phyloP scores from a whole-genome alignment of 1,140 invertebrate species.

The Capitella teleta region DNA sequence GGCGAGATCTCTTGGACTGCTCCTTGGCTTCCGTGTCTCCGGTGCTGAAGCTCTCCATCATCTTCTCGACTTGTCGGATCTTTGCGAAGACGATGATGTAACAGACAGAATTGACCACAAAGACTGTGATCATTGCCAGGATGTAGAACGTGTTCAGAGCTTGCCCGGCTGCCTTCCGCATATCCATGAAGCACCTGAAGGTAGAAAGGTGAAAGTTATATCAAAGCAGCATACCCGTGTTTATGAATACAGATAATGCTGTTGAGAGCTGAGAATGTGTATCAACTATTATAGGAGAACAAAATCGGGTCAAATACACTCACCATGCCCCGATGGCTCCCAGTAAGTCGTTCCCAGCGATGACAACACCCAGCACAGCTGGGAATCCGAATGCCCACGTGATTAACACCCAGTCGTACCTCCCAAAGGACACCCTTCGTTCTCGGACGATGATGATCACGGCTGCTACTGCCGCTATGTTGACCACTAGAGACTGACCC shows the following conservation, averaged over 20 bases:
- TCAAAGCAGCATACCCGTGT: no score
- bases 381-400: not conserved
- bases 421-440: not conserved
- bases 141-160: not conserved
- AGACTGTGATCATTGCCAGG: not conserved
- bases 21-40: no score
- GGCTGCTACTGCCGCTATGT: not conserved
- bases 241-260: no score
- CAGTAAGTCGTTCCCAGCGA: not conserved
- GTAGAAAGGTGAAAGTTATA: no score
- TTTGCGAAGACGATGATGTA: not conserved
- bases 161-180: not conserved
- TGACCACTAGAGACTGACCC: not conserved
- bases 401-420: not conserved
- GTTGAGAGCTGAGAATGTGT: no score
- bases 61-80: not conserved
- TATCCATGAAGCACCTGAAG: not conserved
- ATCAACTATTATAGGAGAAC: no score
- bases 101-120: not conserved
- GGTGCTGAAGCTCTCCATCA: not conserved
- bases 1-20: not conserved
- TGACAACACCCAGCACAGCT: not conserved
- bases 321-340: not conserved
- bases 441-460: not conserved
- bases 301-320: no score